Evolutionary conservation across 2,797 vertebrate genomes (phyloP).

Genomic region (Astyanax mexicanus): DNA sequence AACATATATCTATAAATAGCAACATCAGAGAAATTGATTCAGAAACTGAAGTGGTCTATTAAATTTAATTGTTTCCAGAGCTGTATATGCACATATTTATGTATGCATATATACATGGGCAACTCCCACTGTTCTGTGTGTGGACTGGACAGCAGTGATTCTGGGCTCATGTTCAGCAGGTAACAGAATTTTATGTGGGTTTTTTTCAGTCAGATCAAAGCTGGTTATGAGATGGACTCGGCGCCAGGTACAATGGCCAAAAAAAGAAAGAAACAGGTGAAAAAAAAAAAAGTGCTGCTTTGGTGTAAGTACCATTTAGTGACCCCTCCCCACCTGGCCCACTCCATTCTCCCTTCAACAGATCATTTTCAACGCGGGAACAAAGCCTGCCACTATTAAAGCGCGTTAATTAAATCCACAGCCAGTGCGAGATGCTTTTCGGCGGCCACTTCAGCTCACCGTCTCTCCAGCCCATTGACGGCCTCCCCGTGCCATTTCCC

Average conservation of each 20-base stretch:
- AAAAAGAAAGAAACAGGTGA: constrained; percentile 6
- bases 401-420: constrained; percentile 82
- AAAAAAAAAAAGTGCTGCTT: constrained; percentile 54
- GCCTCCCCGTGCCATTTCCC: constrained; percentile 72
- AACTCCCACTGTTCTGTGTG: neutral
- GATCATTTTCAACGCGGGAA: constrained; percentile 78
- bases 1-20: no score
- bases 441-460: constrained; percentile 78
- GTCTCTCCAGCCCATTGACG: constrained; percentile 76
- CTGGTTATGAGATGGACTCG: constrained; percentile 64
- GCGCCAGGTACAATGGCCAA: constrained; percentile 37
- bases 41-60: no score
- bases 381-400: constrained; percentile 76
- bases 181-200: constrained; percentile 35
- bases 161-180: constrained; percentile 2
- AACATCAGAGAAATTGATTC: no score
- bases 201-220: constrained; percentile 64
- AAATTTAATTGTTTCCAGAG: no score
- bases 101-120: neutral
- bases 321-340: constrained; percentile 73
- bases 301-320: constrained; percentile 71
- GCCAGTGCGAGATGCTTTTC: constrained; percentile 83
- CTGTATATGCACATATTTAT: no score
- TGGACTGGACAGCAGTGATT: constrained; percentile 43
- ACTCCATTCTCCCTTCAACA: constrained; percentile 73